Conservation (phyloP, 2,888 invertebrate genomes). For the Theristus sp. region DNA sequence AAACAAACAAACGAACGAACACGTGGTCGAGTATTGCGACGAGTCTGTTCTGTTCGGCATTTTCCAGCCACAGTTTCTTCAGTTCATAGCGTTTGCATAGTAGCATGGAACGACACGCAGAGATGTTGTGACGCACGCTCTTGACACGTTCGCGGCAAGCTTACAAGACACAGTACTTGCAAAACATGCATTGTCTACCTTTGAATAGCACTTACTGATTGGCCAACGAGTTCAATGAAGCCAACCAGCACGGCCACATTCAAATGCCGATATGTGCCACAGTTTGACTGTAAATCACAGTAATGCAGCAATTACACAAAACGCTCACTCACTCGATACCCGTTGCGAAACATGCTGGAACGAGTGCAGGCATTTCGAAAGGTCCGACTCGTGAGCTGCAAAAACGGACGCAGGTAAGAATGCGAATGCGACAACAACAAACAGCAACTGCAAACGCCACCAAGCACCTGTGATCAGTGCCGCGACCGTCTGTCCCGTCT, state of each 20-base stretch:
- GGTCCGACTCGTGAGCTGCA: conserved; percentile 55
- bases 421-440: too few species aligned
- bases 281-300: too few species aligned
- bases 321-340: too few species aligned
- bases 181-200: too few species aligned
- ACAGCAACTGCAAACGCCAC: too few species aligned
- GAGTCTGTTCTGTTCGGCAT: conserved; percentile 82
- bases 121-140: conserved; percentile 57
- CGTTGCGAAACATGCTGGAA: conserved; percentile 55
- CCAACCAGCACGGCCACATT: too few species aligned
- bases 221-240: too few species aligned
- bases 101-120: conserved; percentile 61
- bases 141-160: conserved; percentile 53
- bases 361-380: conserved; percentile 56
- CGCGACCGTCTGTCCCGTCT: conserved; percentile 69
- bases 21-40: conserved; percentile 71
- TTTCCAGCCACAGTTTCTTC: conserved; percentile 77
- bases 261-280: too few species aligned
- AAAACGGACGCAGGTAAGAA: too few species aligned
- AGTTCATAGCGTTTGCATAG: conserved; percentile 79
- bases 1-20: conserved; percentile 36
- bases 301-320: too few species aligned
- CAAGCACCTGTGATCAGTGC: conserved; percentile 68
- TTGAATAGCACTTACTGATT: too few species aligned
- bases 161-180: too few species aligned